phyloP scores from a whole-genome alignment of 2,113 vertebrate species.

The Austrofundulus limnaeus region DNA sequence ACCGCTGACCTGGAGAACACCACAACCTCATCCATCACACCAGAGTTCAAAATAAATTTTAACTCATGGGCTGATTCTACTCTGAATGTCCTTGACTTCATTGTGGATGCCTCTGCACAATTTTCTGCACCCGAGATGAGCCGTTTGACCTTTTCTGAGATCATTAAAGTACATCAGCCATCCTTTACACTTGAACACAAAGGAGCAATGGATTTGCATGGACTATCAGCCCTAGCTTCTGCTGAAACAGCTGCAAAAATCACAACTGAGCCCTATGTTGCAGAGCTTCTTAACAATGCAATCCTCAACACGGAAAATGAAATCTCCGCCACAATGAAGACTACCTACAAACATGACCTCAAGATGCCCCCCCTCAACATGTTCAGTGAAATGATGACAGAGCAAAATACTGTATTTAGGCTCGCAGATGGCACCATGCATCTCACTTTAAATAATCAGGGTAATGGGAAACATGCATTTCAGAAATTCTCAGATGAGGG shows the following conservation, averaged over 20 bases:
- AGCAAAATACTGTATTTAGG: constrained; percentile 76
- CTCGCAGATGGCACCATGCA: constrained; percentile 72
- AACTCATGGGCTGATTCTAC: constrained; percentile 80
- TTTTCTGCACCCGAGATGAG: constrained; percentile 77
- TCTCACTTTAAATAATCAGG: constrained; percentile 76
- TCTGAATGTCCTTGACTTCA: constrained; percentile 80
- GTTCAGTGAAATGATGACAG: constrained; percentile 78
- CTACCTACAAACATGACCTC: constrained; percentile 81
- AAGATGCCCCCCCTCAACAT: constrained; percentile 79
- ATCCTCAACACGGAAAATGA: constrained; percentile 75
- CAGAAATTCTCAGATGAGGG: constrained; percentile 81
- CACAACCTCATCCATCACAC: constrained; percentile 73
- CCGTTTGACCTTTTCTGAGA: constrained; percentile 80
- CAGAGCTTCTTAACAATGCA: constrained; percentile 77
- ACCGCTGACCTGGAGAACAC: constrained; percentile 82
- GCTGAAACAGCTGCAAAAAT: constrained; percentile 78
- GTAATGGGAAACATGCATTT: constrained; percentile 80
- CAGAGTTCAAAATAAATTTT: constrained; percentile 81
- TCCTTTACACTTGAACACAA: constrained; percentile 81
- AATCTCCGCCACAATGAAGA: constrained; percentile 78
- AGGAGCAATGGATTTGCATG: constrained; percentile 70
- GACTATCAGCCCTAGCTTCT: constrained; percentile 73
- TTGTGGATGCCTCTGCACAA: constrained; percentile 78
- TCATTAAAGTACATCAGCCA: constrained; percentile 78
- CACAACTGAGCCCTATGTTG: constrained; percentile 75